phyloP scores from a whole-genome alignment of 2,797 vertebrate species.

The Fringilla coelebs region DNA sequence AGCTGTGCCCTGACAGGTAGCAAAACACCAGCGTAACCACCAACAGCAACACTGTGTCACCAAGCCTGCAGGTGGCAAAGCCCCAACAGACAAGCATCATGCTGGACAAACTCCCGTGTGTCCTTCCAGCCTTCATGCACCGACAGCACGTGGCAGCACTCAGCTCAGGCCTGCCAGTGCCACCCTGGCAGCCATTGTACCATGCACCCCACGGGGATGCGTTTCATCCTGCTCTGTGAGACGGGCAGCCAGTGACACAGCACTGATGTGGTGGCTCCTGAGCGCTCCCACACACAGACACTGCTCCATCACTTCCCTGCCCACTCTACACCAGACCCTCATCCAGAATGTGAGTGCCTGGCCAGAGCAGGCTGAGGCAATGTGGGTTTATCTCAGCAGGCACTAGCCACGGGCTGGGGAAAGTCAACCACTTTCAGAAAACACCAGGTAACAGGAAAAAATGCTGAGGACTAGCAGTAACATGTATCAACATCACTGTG shows the following conservation, averaged over 20 bases:
- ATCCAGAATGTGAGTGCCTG: background rate
- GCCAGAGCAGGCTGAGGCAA: background rate
- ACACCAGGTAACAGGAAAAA: background rate
- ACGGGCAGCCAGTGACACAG: background rate
- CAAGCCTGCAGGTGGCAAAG: background rate
- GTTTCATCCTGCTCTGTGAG: background rate
- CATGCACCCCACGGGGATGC: fast-evolving
- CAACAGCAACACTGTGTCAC: fast-evolving
- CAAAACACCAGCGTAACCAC: fast-evolving
- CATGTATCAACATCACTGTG: background rate
- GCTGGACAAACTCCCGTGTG: fast-evolving
- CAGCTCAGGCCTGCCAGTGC: background rate
- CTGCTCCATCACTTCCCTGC: fast-evolving
- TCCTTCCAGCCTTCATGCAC: background rate
- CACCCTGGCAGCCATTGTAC: fast-evolving
- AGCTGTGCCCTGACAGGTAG: fast-evolving
- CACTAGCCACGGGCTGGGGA: background rate
- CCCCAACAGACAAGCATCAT: fast-evolving
- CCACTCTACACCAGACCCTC: fast-evolving
- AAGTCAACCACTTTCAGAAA: background rate
- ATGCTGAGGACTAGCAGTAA: background rate
- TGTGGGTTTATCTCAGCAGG: background rate
- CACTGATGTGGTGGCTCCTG: fast-evolving
- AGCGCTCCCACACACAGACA: background rate
- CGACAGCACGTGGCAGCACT: fast-evolving